Base-by-base conservation (phyloP, 2,113 vertebrate genomes). In the Caranx melampygus region DNA sequence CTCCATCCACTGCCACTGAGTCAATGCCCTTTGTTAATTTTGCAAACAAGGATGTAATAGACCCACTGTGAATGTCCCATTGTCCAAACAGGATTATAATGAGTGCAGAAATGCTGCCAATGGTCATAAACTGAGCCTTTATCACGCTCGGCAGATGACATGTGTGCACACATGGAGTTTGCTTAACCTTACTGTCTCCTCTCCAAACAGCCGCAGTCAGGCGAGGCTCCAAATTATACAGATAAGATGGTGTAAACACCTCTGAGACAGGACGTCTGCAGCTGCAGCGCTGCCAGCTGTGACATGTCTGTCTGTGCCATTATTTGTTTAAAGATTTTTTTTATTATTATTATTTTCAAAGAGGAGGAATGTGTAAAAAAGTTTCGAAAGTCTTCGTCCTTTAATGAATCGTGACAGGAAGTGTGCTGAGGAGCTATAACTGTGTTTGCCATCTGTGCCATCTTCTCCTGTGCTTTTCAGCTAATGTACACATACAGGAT, bases 11-110 rank as follows among this genome's bases (percentile, higher is more conserved):
- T 73, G 49, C 70, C 21, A 79, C 71, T 60, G 68, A 83, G 61
- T n/a, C 64, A 7, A 35, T 58, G 73, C 33, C 67, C 80, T 80
- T 79, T 88, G 70, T 90, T 84, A 66, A 71, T 62, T 79, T 35
- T 42, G 88, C 67, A 88, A 88, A 91, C 87, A 84, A 34, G 72
- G 82, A 83, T 77, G 83, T 70, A 61, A 87, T 68, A 64, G 85
- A 90, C 75, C 75, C 58, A 8, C 54, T 37, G 78, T 40, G 60
- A 69, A 71, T 37, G 81, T 51, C 82, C 75, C 75, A 77, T 84
- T 89, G 89, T 91, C 78, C 84, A 87, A 88, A 92, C 83, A 88
- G 67, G 85, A 89, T 86, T 80, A 82, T 83, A 82, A 84, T 67
- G 65, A 89, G 75, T 65, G 82, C 74, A 55, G 65, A 82, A 74